Percentiles rank a stretch among this genome's conserved stretches.
phyloP scores from a whole-genome alignment of 2,113 vertebrate genomes.

The Brachypodius melanocephalos region DNA sequence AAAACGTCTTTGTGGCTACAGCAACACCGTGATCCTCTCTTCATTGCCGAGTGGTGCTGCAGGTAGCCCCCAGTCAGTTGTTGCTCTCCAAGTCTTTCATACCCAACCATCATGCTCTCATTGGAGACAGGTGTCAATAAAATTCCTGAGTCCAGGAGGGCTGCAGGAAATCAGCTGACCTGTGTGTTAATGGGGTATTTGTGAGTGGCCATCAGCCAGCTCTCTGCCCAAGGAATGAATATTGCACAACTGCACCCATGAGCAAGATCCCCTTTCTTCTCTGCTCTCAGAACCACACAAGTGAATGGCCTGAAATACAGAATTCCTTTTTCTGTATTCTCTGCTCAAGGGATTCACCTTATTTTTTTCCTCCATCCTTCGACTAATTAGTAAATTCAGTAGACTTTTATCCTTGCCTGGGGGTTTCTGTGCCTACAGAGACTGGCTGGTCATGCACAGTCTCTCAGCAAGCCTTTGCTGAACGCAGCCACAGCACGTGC shows the following conservation, averaged over 20 bases:
- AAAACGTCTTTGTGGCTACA: neutral
- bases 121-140: neutral
- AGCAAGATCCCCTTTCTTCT: neutral
- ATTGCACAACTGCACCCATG: neutral
- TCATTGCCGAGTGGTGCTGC: neutral
- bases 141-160: neutral
- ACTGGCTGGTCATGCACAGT: neutral
- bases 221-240: neutral
- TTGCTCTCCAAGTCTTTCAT: neutral
- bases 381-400: neutral
- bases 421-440: neutral
- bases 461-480: neutral
- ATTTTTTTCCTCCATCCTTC: neutral
- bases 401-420: neutral
- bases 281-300: neutral
- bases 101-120: neutral
- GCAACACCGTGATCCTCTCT: neutral
- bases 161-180: neutral
- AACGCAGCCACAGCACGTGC: accelerated
- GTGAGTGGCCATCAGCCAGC: neutral
- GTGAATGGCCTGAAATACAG: neutral
- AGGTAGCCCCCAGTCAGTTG: accelerated
- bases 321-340: neutral
- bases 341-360: neutral
- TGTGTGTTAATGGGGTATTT: neutral